These are phyloP conservation scores for Leucozona laternaria DNA, from an alignment of 2,888 invertebrate genomes.

Conservation along the genomic window DNA sequence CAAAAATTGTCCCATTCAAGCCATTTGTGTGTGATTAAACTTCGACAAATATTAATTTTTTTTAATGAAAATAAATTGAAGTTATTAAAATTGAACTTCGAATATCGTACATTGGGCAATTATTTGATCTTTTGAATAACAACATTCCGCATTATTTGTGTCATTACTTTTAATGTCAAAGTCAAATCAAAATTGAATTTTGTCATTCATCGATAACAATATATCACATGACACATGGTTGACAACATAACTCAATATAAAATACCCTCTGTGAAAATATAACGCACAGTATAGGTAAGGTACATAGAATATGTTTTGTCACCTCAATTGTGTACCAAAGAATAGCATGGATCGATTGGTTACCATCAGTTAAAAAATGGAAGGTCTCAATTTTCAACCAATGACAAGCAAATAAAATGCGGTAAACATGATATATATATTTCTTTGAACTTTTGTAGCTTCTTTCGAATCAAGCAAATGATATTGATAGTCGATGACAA, in stretches of 20 bases:
- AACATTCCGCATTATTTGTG: not conserved
- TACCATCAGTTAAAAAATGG: not conserved
- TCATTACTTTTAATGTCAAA: not conserved
- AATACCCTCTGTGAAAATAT: not conserved
- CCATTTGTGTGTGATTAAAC: too few species aligned
- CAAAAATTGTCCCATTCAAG: too few species aligned
- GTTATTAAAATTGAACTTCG: not conserved
- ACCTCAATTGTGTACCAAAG: not conserved
- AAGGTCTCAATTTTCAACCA: not conserved
- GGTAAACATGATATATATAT: not conserved
- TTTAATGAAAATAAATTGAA: not conserved
- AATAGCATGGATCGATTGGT: not conserved
- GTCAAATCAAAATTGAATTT: not conserved
- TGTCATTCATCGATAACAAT: not conserved
- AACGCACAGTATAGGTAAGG: not conserved
- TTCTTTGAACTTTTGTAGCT: not conserved
- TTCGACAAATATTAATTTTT: too few species aligned
- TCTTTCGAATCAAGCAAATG: not conserved
- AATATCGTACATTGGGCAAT: not conserved
- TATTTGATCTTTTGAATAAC: not conserved
- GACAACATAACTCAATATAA: conserved; percentile 3
- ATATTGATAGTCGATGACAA: conserved; percentile 1
- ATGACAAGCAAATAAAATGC: not conserved
- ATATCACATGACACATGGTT: not conserved
- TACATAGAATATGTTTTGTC: not conserved